These are phyloP conservation scores for Tethea ocularis DNA, from an alignment of 2,888 invertebrate genomes.

Conservation along the genomic window DNA sequence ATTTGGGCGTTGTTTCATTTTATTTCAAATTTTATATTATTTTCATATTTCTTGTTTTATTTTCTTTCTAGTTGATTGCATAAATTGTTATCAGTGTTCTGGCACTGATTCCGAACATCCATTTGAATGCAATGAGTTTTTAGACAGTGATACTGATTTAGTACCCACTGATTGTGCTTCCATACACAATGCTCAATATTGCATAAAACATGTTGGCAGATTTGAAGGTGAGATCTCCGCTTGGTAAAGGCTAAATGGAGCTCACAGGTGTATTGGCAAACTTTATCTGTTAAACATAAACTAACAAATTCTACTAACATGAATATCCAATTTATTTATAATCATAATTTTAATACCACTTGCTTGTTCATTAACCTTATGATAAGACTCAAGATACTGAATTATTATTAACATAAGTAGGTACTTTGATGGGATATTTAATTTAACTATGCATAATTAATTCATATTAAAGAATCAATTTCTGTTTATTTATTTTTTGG, in stretches of 20 bases:
- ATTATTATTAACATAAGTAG: too few species aligned
- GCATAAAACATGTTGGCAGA: slow-evolving; percentile 96
- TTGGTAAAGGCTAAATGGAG: slow-evolving; percentile 10
- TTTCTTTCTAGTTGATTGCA: slow-evolving; percentile 83
- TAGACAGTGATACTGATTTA: slow-evolving; percentile 87
- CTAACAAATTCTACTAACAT: background rate
- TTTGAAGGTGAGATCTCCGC: slow-evolving; percentile 88
- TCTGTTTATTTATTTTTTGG: too few species aligned
- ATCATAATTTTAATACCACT: background rate
- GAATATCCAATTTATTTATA: background rate
- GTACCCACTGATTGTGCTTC: slow-evolving; percentile 88
- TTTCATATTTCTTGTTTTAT: slow-evolving; percentile 37
- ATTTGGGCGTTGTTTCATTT: slow-evolving; percentile 50
- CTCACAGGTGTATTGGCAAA: background rate
- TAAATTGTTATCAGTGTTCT: slow-evolving; percentile 95
- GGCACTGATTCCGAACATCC: slow-evolving; percentile 90
- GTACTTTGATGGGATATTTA: too few species aligned
- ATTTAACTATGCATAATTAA: too few species aligned
- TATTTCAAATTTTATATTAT: slow-evolving; percentile 29
- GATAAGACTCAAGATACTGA: too few species aligned
- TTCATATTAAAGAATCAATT: too few species aligned
- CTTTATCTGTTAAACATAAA: background rate
- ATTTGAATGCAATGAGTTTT: slow-evolving; percentile 93
- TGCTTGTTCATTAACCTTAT: background rate
- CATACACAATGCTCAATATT: slow-evolving; percentile 93